Evolutionary conservation across 2,888 invertebrate species (phyloP), one percentile per base, ranked within the genome.

Genomic region (Drosophila flavopinicola): DNA sequence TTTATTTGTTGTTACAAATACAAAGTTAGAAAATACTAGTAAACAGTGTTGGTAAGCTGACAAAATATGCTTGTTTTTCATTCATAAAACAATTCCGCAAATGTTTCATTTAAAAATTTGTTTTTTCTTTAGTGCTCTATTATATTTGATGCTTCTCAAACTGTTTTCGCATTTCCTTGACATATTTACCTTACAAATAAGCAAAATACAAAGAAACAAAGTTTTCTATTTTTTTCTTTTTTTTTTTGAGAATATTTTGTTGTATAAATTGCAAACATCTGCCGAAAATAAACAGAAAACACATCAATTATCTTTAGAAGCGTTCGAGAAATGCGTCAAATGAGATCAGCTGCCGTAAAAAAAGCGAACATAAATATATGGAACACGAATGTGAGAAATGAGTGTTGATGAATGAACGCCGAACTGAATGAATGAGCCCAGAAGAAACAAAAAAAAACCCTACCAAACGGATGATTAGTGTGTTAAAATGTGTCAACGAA

Each of bases 401-500:
- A 35, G 35, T 33, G 33, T 49, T 63, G 64, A 70, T 64, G 67
- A 64, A 72, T 33, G 49, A 56, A 44, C 48, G 47, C 51, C 33
- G 53, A 67, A 65, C 63, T 30, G 41, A 49, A 32, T 66, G 44
- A 66, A 58, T 48, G 60, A 54, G 39, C n/a, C 35, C n/a, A n/a
- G n/a, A n/a, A n/a, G n/a, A n/a, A n/a, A n/a, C n/a, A n/a, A n/a
- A n/a, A 23, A 63, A 78, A 63, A 78, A 75, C 47, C 29, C 37
- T 66, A 37, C 38, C 58, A 60, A 57, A 56, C 58, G 30, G 24
- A 48, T 65, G 84, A 83, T 83, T 75, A 73, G 65, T 60, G 37
- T 39, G 29, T 38, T 11, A 53, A 82, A 72, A 77, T 80, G 77
- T 86, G 87, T 75, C 87, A 86, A 75, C 69, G 87, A 82, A 82